These are phyloP conservation scores for Acanthococcus lagerstroemiae DNA, from an alignment of 2,888 invertebrate genomes.

Conservation along the genomic window DNA sequence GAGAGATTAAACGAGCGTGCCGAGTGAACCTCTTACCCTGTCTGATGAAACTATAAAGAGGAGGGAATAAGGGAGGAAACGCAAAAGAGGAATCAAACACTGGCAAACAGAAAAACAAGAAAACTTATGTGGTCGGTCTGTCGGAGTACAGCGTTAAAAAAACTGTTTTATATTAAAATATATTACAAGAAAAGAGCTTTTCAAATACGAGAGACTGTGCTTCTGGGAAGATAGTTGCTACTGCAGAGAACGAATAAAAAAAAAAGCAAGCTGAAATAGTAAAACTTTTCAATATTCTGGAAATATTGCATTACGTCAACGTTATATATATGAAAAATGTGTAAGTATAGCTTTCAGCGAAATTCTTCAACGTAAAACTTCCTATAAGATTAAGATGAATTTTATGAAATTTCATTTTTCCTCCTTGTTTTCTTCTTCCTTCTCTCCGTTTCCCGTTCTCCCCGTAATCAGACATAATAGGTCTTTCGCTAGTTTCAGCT, in stretches of 20 bases:
- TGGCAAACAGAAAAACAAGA: background rate
- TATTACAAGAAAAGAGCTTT: background rate
- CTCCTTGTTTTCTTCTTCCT: background rate
- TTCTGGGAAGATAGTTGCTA: background rate
- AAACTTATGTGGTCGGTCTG: background rate
- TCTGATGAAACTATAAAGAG: too few relatives aligned
- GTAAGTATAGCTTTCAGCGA: conserved; percentile 24
- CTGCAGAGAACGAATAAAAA: background rate
- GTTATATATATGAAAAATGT: conserved; percentile 12
- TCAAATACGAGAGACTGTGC: too few relatives aligned
- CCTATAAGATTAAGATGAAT: conserved; percentile 26
- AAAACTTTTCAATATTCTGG: conserved; percentile 28
- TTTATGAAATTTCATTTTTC: conserved; percentile 23
- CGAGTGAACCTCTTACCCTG: too few relatives aligned
- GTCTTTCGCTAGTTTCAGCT: background rate
- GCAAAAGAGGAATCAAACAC: background rate
- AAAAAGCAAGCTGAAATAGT: conserved; percentile 11
- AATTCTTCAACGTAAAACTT: conserved; percentile 26
- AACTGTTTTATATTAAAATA: background rate
- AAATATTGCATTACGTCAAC: conserved; percentile 22
- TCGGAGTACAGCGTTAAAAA: too few relatives aligned
- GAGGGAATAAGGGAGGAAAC: too few relatives aligned
- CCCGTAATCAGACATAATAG: background rate
- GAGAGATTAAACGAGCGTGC: too few relatives aligned
- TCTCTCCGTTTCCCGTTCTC: background rate